Evolutionary conservation across 2,888 invertebrate genomes (phyloP).

Genomic region (Sminthurides aquaticus): DNA sequence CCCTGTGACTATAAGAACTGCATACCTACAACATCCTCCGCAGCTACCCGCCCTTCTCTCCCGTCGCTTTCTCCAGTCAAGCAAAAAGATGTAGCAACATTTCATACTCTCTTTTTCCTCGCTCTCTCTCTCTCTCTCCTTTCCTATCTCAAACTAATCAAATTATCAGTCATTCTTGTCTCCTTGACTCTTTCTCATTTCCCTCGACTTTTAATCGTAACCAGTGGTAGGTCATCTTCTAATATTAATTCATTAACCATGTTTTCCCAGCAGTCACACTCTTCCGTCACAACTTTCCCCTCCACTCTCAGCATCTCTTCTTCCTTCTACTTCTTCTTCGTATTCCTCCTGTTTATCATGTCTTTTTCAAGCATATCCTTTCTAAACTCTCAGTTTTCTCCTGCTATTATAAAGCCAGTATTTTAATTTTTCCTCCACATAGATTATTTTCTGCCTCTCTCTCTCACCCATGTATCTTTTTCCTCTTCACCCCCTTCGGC

Average conservation of each 20-base stretch:
- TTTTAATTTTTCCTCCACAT: no score
- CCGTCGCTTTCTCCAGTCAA: neutral
- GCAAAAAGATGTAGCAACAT: neutral
- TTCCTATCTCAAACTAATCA: slow-evolving; percentile 36
- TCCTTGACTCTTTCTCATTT: slow-evolving; percentile 21
- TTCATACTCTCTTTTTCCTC: slow-evolving; percentile 8
- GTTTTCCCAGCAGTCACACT: slow-evolving; percentile 8
- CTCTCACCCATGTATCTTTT: no score
- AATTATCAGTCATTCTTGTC: slow-evolving; percentile 31
- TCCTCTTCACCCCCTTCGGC: no score
- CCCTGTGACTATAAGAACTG: no score
- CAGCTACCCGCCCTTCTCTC: neutral
- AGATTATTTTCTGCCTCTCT: no score
- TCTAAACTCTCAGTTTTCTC: no score
- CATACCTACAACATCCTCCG: neutral
- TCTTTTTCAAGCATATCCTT: no score
- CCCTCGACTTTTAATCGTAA: slow-evolving; percentile 19
- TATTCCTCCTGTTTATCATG: no score
- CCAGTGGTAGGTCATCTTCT: slow-evolving; percentile 29
- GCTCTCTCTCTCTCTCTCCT: slow-evolving; percentile 21
- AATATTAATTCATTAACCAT: slow-evolving; percentile 32
- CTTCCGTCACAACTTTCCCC: slow-evolving; percentile 2
- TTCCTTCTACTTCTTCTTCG: no score
- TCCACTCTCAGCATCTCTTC: no score
- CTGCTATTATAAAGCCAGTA: no score